Evolutionary conservation across 2,797 vertebrate species (phyloP).

Genomic region (Morelia viridis): DNA sequence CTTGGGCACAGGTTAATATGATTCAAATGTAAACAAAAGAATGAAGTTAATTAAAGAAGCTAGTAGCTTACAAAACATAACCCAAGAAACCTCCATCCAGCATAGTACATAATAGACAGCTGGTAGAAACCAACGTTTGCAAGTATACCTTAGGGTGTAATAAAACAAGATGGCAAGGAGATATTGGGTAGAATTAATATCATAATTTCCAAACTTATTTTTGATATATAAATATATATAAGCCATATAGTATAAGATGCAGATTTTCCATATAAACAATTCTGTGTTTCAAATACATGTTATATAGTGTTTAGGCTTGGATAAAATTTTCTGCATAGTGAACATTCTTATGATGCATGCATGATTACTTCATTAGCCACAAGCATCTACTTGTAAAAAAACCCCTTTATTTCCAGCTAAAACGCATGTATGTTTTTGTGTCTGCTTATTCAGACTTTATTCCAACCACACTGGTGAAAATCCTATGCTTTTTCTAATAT

Average conservation of each 20-base stretch:
- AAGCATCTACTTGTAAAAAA: constrained; percentile 22
- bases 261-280: background rate
- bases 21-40: constrained; percentile 13
- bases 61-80: constrained; percentile 1
- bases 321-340: constrained; percentile 13
- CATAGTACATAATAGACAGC: background rate
- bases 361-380: constrained; percentile 33
- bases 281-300: background rate
- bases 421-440: background rate
- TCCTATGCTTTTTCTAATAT: background rate
- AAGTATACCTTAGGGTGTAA: background rate
- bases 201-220: background rate
- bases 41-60: background rate
- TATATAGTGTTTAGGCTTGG: constrained; percentile 23
- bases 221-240: background rate
- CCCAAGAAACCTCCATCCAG: background rate
- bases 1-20: background rate
- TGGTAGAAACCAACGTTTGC: constrained; percentile 11
- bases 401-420: background rate
- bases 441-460: background rate
- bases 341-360: constrained; percentile 8
- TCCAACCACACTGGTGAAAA: background rate
- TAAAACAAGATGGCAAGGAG: constrained; percentile 9
- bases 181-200: constrained; percentile 4
- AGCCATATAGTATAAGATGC: constrained; percentile 8